Evolutionary conservation across 2,888 invertebrate species (phyloP), one percentile per base, ranked within the genome.

Genomic region (Tenodera sinensis): DNA sequence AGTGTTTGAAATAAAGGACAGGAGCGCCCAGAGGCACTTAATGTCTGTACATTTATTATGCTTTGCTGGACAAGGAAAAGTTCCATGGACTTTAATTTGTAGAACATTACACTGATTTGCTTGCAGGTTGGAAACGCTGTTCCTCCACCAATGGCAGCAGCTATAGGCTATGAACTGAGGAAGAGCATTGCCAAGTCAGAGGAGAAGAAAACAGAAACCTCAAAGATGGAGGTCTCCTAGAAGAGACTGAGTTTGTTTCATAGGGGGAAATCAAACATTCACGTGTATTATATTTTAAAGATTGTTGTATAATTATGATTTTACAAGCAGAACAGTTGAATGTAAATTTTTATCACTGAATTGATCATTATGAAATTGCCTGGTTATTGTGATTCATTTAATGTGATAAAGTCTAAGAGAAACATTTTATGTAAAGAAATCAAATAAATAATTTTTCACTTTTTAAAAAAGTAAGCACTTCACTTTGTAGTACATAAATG

Each of bases 71-170:
- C 30, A 30, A 3, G 30, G 2, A 30, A 30, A 30, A 3, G 30
- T 30, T 2, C 30, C 2, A 4, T 30, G 2, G 2, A 30, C 30
- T 3, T 30, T 3, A 30, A 30, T 2, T 3, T 34, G 7, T 34
- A 7, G 7, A 89, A 84, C 1, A 42, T 85, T n/a, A 83, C 83
- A 30, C 28, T 15, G 87, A 85, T 90, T 87, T 84, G 89, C 89
- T 91, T 91, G 0, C 91, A 94, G 94, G 93, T 97, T 91, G 98
- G 98, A 25, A 98, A 98, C 93, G 98, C 98, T 7, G 98, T 98
- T 0, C 98, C 98, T 0, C 97, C 97, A 0, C 97, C 97, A 0
- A 93, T 98, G 91, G 97, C 96, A 20, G 94, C 95, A 88, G 97
- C 97, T 0, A 93, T 98, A 88, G 98, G 97, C 0, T 93, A 95